phyloP scores from a whole-genome alignment of 2,113 vertebrate genomes.

The Reinhardtius hippoglossoides region DNA sequence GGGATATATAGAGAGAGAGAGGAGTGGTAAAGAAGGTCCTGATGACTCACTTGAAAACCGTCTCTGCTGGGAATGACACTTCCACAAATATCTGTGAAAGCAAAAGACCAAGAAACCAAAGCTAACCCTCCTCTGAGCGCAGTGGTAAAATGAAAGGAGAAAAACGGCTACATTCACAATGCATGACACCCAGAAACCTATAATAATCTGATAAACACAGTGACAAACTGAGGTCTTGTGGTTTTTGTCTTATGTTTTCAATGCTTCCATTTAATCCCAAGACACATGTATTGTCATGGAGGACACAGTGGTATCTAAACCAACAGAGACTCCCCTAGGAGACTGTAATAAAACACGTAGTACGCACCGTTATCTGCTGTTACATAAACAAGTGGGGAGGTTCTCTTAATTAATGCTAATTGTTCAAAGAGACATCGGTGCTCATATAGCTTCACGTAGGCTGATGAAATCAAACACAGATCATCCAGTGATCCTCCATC shows the following conservation, averaged over 20 bases:
- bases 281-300: background rate
- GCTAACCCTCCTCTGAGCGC: constrained; percentile 31
- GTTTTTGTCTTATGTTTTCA: background rate
- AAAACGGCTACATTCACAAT: constrained; percentile 28
- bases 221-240: background rate
- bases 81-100: constrained; percentile 61
- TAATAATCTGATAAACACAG: constrained; percentile 15
- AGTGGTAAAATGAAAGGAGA: constrained; percentile 42
- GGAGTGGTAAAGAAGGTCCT: constrained; percentile 46
- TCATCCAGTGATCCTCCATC: constrained; percentile 27
- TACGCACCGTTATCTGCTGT: constrained; percentile 50
- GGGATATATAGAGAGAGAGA: constrained; percentile 13
- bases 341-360: constrained; percentile 60
- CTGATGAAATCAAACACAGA: constrained; percentile 58
- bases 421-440: constrained; percentile 61
- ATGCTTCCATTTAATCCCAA: constrained; percentile 15
- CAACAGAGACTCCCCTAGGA: constrained; percentile 6
- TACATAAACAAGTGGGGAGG: constrained; percentile 48
- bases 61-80: constrained; percentile 57
- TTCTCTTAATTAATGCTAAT: constrained; percentile 68
- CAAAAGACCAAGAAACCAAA: constrained; percentile 53
- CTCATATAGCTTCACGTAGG: constrained; percentile 39
- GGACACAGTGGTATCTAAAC: background rate
- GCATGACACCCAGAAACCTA: constrained; percentile 1
- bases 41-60: constrained; percentile 66